Evolutionary conservation across 2,888 invertebrate genomes (phyloP).

Genomic region (Saturnia japonica): DNA sequence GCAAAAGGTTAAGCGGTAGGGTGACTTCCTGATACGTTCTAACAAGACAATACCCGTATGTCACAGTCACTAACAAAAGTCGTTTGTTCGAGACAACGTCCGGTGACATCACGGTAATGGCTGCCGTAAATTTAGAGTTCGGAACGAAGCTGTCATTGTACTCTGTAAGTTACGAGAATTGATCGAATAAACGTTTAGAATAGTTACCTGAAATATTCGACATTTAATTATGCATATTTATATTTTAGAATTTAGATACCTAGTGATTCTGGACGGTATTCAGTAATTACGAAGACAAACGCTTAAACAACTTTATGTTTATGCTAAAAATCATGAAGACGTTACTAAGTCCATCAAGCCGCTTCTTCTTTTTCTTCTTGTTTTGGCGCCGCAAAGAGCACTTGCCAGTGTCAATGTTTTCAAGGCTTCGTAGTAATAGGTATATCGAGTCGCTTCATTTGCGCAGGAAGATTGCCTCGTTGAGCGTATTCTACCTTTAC

Average conservation of each 20-base stretch:
- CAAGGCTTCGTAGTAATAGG: no score
- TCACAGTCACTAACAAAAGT: conserved; percentile 46
- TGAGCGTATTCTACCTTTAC: no score
- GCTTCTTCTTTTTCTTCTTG: no score
- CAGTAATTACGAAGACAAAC: background rate
- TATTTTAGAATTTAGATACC: no score
- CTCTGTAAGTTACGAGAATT: conserved; percentile 1
- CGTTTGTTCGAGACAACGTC: conserved; percentile 46
- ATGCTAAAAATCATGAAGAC: no score
- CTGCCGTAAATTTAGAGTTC: conserved; percentile 28
- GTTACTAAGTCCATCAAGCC: no score
- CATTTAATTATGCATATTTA: background rate
- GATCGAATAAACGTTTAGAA: background rate
- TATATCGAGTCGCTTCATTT: no score
- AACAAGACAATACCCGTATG: conserved; percentile 35
- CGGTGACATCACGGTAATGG: conserved; percentile 46
- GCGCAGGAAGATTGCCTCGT: no score
- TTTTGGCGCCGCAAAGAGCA: no score
- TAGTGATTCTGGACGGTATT: background rate
- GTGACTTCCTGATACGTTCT: conserved; percentile 6
- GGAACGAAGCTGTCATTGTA: conserved; percentile 24
- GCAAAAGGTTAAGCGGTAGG: conserved; percentile 1
- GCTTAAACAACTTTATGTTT: background rate
- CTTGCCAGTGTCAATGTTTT: no score
- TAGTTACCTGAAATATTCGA: background rate